These are phyloP conservation scores for Phylloscopus trochilus DNA, from an alignment of 2,113 vertebrate species.

Conservation along the genomic window DNA sequence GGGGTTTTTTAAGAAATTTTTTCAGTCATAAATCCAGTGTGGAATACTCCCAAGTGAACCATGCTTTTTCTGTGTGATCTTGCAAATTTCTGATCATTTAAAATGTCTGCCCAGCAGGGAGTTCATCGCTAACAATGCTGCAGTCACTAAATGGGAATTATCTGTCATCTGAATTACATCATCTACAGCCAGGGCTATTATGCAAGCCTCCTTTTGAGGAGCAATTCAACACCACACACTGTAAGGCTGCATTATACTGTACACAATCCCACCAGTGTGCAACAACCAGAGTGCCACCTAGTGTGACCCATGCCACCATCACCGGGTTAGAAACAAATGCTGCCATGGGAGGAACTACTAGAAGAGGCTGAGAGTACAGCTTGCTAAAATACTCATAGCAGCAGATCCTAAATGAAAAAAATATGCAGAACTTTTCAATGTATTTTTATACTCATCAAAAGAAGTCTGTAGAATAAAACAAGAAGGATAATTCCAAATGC, in stretches of 20 bases:
- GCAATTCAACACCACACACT: conserved; percentile 17
- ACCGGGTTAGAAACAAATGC: not conserved
- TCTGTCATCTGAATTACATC: conserved; percentile 44
- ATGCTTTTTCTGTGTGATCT: not conserved
- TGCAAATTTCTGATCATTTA: not conserved
- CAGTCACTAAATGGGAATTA: conserved; percentile 38
- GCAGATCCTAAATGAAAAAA: not conserved
- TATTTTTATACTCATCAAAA: not conserved
- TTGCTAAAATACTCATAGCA: not conserved
- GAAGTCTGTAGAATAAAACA: not conserved
- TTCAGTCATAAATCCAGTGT: not conserved
- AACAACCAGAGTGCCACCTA: conserved; percentile 69
- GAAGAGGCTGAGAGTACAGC: not conserved
- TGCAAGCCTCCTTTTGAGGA: conserved; percentile 15
- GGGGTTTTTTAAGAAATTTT: not conserved
- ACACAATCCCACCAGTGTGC: not conserved
- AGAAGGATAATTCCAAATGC: not conserved
- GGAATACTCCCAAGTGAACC: not conserved
- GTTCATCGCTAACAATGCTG: not conserved
- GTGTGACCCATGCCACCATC: not conserved
- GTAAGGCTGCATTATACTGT: conserved; percentile 17
- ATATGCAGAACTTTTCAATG: no score
- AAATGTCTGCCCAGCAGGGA: not conserved
- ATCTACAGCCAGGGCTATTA: conserved; percentile 17
- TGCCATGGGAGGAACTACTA: not conserved